Evolutionary conservation across 2,113 vertebrate genomes (phyloP).

Genomic region (Pachypanchax playfairii): DNA sequence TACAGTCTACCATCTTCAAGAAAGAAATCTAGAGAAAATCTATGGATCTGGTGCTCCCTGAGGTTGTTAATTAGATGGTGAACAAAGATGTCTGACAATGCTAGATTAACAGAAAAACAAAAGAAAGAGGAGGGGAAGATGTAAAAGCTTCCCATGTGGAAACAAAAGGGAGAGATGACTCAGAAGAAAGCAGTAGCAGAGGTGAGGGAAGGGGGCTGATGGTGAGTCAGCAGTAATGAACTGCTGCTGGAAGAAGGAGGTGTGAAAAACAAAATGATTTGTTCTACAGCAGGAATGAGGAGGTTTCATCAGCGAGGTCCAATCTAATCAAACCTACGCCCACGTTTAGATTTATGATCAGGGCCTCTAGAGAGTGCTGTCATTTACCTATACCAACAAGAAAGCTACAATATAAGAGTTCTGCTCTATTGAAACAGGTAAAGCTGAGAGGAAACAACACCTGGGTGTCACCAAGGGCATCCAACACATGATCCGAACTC

Average conservation of each 20-base stretch:
- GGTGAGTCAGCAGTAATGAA: constrained; percentile 69
- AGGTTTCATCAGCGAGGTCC: constrained; percentile 9
- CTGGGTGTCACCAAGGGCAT: constrained; percentile 74
- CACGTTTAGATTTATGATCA: constrained; percentile 14
- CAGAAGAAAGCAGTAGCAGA: constrained; percentile 36
- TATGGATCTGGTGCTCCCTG: constrained; percentile 7
- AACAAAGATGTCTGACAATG: constrained; percentile 39
- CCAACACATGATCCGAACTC: constrained; percentile 70
- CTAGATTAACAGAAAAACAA: constrained; percentile 28
- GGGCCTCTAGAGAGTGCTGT: constrained; percentile 9
- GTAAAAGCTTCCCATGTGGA: constrained; percentile 26
- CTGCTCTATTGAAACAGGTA: constrained; percentile 42
- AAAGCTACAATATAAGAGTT: constrained; percentile 24
- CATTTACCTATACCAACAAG: constrained; percentile 22
- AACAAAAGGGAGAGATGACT: constrained; percentile 50
- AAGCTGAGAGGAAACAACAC: constrained; percentile 56
- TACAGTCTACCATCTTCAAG: constrained; percentile 20
- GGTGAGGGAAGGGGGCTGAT: constrained; percentile 17
- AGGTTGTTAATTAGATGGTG: constrained; percentile 39
- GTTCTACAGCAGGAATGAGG: constrained; percentile 13
- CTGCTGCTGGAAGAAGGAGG: constrained; percentile 37
- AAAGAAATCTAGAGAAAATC: constrained; percentile 16
- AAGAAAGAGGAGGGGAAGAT: constrained; percentile 20
- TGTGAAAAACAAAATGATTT: constrained; percentile 45
- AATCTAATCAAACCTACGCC: constrained; percentile 27